Conservation (phyloP, 2,113 vertebrate genomes). For the Petrocephalus zakoni region DNA sequence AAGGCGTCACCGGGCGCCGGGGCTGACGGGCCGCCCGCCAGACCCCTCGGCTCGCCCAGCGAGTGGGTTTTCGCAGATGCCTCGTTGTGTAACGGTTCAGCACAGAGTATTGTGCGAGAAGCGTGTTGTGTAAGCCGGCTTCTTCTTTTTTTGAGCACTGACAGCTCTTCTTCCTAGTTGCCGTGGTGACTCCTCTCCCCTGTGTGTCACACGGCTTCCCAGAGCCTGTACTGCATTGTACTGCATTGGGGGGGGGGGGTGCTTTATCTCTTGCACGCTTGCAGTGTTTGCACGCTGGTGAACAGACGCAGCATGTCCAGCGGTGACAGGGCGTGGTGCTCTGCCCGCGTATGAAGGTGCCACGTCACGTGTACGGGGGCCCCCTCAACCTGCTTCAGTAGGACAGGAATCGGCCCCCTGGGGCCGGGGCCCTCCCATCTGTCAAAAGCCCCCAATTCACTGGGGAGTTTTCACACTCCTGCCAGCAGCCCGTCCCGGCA, state of each 20-base stretch:
- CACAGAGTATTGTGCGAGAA: conserved; percentile 28
- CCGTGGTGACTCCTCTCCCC: conserved; percentile 63
- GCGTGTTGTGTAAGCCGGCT: conserved; percentile 6
- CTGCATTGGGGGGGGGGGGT: background rate
- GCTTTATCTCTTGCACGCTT: conserved; percentile 1
- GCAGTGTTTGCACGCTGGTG: background rate
- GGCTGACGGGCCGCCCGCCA: background rate
- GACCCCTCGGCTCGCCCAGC: background rate
- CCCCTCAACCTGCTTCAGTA: background rate
- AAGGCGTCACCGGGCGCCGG: background rate
- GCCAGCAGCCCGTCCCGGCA: background rate
- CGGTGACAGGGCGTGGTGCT: background rate
- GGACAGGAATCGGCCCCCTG: background rate
- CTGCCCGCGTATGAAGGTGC: background rate
- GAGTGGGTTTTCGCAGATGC: conserved; percentile 10
- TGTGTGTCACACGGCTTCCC: conserved; percentile 42
- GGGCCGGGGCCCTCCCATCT: background rate
- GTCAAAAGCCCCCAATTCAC: background rate
- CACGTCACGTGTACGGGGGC: background rate
- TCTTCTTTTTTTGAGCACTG: conserved; percentile 33
- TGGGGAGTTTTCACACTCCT: background rate
- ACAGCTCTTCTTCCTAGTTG: conserved; percentile 59
- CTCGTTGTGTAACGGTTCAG: conserved; percentile 11
- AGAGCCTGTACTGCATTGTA: conserved; percentile 13
- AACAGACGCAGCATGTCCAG: background rate